phyloP scores from a whole-genome alignment of 2,797 vertebrate species.

The Melanotaenia nigrans region DNA sequence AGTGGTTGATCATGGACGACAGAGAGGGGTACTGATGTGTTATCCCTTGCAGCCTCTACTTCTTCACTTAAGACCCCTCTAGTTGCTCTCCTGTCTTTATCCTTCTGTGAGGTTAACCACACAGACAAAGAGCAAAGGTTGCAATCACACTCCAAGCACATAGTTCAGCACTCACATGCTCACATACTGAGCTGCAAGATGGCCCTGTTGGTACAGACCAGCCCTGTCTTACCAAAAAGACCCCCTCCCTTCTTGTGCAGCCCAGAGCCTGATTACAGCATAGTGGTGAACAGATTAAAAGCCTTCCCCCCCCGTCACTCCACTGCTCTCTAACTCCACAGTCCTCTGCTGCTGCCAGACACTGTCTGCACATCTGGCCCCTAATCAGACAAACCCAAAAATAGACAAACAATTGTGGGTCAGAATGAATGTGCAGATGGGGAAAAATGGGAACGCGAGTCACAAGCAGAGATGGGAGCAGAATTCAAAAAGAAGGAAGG shows the following conservation, averaged over 20 bases:
- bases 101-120: conserved; percentile 58
- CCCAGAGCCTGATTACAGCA: conserved; percentile 69
- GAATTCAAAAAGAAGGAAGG: conserved; percentile 20
- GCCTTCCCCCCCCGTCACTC: conserved; percentile 41
- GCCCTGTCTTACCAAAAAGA: conserved; percentile 16
- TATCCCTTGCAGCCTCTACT: conserved; percentile 40
- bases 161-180: conserved; percentile 29
- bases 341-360: conserved; percentile 56
- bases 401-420: conserved; percentile 74
- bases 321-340: conserved; percentile 37
- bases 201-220: conserved; percentile 34
- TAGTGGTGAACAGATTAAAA: conserved; percentile 72
- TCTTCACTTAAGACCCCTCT: conserved; percentile 17
- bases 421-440: conserved; percentile 63
- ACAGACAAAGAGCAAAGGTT: conserved; percentile 51
- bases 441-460: conserved; percentile 17
- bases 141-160: conserved; percentile 60
- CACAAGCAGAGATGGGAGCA: conserved; percentile 16
- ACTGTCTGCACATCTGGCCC: conserved; percentile 76
- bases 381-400: conserved; percentile 76
- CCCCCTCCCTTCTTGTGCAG: conserved; percentile 31
- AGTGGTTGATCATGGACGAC: conserved; percentile 42
- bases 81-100: conserved; percentile 13
- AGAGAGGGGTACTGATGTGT: conserved; percentile 45
- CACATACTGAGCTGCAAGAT: conserved; percentile 33